Evolutionary conservation across 2,888 invertebrate species (phyloP).

Genomic region (Drosophila suboccidentalis): DNA sequence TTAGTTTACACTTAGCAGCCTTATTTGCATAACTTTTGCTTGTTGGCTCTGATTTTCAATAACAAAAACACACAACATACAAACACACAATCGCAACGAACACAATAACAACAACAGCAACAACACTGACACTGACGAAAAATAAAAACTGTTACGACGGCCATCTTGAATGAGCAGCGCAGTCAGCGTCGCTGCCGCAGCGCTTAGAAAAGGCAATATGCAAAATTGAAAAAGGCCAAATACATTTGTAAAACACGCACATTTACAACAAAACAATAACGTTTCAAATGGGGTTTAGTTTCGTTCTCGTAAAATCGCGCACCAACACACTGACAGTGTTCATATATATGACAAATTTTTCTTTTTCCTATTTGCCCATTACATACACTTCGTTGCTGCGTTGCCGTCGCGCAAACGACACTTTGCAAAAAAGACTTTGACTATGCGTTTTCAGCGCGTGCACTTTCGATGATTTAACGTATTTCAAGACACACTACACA

Average conservation of each 20-base stretch:
- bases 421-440: conserved; percentile 45
- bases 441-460: conserved; percentile 24
- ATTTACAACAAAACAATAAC: conserved; percentile 35
- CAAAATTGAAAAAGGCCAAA: conserved; percentile 61
- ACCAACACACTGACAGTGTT: conserved; percentile 53
- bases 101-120: conserved; percentile 68
- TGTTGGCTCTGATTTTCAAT: conserved; percentile 54
- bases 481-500: conserved; percentile 39
- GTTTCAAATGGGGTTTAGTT: conserved; percentile 37
- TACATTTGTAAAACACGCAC: conserved; percentile 54
- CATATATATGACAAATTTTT: conserved; percentile 69
- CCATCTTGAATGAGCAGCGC: conserved; percentile 83
- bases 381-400: conserved; percentile 58
- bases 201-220: conserved; percentile 54
- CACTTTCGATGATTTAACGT: conserved; percentile 17
- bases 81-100: conserved; percentile 44
- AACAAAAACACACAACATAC: conserved; percentile 61
- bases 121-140: conserved; percentile 68
- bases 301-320: conserved; percentile 49
- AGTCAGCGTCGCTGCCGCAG: conserved; percentile 44
- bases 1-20: conserved; percentile 38
- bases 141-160: conserved; percentile 84
- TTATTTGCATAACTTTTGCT: conserved; percentile 70
- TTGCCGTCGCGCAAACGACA: conserved; percentile 47
- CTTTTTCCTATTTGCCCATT: conserved; percentile 58